phyloP scores from a whole-genome alignment of 2,888 invertebrate genomes.

The Drosophila peninsularis region DNA sequence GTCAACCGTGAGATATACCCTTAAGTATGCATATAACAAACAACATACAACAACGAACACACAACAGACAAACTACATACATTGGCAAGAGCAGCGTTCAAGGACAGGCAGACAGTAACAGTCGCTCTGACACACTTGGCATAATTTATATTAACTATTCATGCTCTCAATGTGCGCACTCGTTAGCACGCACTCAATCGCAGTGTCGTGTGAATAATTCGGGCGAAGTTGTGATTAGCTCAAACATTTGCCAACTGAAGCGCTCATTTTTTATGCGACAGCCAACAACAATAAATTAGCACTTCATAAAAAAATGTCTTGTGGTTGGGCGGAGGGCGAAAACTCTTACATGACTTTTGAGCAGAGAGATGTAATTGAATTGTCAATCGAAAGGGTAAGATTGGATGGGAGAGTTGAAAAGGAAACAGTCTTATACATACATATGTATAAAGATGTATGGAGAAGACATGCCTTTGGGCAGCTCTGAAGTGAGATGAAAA shows the following conservation, averaged over 20 bases:
- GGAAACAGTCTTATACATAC: too few relatives aligned
- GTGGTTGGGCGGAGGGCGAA: neutral
- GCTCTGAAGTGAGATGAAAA: too few relatives aligned
- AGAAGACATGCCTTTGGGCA: too few relatives aligned
- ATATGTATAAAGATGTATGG: too few relatives aligned
- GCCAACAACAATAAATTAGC: conserved; percentile 60
- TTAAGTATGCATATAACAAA: neutral
- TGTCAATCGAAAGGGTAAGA: conserved; percentile 17
- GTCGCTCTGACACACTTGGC: conserved; percentile 35
- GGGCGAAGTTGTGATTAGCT: conserved; percentile 76
- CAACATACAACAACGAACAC: neutral
- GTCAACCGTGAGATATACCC: conserved; percentile 2
- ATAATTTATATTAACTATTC: conserved; percentile 72
- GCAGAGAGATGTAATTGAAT: conserved; percentile 9
- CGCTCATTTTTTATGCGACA: conserved; percentile 57
- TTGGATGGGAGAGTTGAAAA: neutral
- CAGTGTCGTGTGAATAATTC: conserved; percentile 71
- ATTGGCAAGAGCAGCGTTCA: conserved; percentile 5
- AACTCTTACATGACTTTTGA: conserved; percentile 36
- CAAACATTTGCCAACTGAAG: conserved; percentile 59
- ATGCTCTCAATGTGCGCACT: conserved; percentile 47
- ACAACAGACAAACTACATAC: neutral
- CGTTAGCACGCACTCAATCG: conserved; percentile 5
- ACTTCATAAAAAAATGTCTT: conserved; percentile 57
- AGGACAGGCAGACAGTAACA: conserved; percentile 19